Evolutionary conservation across 2,797 vertebrate genomes (phyloP).

Genomic region (Natrix natrix): DNA sequence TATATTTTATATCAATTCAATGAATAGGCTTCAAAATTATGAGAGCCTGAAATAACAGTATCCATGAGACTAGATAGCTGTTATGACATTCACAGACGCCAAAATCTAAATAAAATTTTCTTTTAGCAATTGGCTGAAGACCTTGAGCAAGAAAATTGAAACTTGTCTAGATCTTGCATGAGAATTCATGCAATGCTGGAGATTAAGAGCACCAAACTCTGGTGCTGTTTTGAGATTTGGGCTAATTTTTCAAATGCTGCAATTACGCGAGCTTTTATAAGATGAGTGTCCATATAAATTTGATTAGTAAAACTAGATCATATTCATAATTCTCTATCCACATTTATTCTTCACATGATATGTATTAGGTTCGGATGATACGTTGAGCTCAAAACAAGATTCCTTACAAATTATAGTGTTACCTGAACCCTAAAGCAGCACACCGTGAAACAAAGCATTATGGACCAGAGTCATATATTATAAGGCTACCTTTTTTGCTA

Average conservation of each 20-base stretch:
- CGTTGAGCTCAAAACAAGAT: neutral
- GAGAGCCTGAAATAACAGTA: neutral
- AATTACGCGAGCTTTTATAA: neutral
- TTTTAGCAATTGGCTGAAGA: neutral
- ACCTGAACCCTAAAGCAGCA: neutral
- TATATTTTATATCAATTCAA: neutral
- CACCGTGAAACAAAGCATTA: neutral
- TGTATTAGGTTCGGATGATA: neutral
- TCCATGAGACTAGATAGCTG: neutral
- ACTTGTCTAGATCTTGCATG: neutral
- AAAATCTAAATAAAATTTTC: neutral
- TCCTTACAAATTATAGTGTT: neutral
- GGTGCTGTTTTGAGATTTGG: neutral
- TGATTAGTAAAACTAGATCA: neutral
- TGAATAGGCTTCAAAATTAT: neutral
- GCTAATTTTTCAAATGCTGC: neutral
- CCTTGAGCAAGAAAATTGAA: neutral
- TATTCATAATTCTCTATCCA: neutral
- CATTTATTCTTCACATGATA: neutral
- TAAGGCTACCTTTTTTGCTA: neutral
- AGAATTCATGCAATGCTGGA: neutral
- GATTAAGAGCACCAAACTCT: neutral
- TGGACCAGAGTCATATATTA: neutral
- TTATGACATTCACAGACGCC: neutral
- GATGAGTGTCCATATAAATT: neutral